Evolutionary conservation across 2,113 vertebrate genomes (phyloP).

Genomic region (Mesitornis unicolor): DNA sequence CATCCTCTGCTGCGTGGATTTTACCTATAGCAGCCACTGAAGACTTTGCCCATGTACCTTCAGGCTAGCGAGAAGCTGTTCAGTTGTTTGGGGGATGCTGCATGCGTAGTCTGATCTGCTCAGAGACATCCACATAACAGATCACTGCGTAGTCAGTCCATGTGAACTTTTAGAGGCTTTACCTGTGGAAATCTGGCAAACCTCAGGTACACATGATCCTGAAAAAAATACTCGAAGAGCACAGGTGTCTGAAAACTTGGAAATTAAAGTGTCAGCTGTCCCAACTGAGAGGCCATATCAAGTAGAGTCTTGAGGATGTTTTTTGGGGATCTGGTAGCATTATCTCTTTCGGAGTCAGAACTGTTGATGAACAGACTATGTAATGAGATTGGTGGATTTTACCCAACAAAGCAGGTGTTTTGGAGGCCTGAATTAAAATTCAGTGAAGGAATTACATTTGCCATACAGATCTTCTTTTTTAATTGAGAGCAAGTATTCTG

Average conservation of each 20-base stretch:
- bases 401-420: neutral
- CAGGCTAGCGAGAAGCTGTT: neutral
- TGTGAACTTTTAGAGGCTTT: neutral
- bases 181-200: neutral
- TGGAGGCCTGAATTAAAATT: slow-evolving; percentile 11
- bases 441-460: neutral
- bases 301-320: neutral
- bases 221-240: neutral
- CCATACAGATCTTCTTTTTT: neutral
- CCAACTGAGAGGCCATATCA: neutral
- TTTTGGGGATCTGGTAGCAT: neutral
- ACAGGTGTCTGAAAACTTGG: neutral
- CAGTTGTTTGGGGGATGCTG: neutral
- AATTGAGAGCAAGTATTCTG: neutral
- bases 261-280: neutral
- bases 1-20: neutral
- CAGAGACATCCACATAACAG: fast-evolving
- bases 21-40: neutral
- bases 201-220: neutral
- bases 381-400: neutral
- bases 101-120: fast-evolving
- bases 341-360: neutral
- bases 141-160: neutral
- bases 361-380: neutral
- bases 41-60: neutral